phyloP scores from a whole-genome alignment of 2,113 vertebrate species.

The Gorsachius goisagi region DNA sequence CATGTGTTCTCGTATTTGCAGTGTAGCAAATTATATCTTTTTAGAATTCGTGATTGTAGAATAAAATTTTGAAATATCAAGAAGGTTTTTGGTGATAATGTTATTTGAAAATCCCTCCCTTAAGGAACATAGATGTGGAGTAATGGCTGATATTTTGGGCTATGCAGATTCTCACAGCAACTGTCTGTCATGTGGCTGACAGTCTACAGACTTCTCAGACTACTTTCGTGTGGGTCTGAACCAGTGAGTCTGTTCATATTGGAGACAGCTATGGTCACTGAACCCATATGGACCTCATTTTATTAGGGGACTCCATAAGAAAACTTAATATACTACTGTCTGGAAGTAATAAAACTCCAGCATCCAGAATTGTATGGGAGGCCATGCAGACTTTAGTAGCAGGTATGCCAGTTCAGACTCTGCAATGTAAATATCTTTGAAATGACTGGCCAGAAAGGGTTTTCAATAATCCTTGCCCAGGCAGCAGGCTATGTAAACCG shows the following conservation, averaged over 20 bases:
- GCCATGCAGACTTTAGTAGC: neutral
- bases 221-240: neutral
- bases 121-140: neutral
- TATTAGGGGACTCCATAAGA: neutral
- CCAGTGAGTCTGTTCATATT: neutral
- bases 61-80: neutral
- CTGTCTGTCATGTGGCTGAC: neutral
- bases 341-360: neutral
- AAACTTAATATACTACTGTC: neutral
- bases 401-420: neutral
- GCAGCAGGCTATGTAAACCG: rapidly evolving
- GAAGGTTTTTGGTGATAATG: neutral
- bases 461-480: neutral
- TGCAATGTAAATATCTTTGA: neutral
- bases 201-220: neutral
- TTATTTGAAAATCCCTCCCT: neutral
- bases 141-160: neutral
- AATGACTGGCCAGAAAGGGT: neutral
- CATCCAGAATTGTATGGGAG: neutral
- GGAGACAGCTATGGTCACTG: neutral
- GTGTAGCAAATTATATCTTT: neutral
- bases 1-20: neutral
- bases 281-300: neutral
- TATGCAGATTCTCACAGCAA: neutral
- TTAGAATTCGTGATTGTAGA: neutral